Conservation (phyloP, 2,888 invertebrate species). For the Chesias legatella region DNA sequence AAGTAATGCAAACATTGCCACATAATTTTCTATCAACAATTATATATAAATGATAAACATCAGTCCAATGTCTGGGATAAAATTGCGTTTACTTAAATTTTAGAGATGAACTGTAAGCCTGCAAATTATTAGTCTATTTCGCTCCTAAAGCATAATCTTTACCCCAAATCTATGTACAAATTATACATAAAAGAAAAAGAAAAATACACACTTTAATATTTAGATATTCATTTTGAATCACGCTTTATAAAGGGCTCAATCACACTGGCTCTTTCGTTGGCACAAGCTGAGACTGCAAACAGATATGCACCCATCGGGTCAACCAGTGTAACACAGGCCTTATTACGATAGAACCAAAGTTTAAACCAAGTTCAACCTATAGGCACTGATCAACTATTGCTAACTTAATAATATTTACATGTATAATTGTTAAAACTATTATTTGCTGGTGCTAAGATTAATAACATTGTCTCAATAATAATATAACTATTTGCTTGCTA, state of each 20-base stretch:
- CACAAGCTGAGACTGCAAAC: constrained; percentile 6
- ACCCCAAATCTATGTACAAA: constrained; percentile 27
- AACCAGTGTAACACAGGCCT: constrained; percentile 17
- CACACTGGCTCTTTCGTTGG: constrained; percentile 10
- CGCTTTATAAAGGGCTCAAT: constrained; percentile 4
- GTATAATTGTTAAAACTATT: constrained; percentile 32
- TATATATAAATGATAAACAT: constrained; percentile 28
- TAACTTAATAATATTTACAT: constrained; percentile 48
- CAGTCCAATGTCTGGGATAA: constrained; percentile 20
- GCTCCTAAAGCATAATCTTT: constrained; percentile 5
- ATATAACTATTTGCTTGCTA: constrained; percentile 17
- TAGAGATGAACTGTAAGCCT: not conserved
- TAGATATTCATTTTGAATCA: constrained; percentile 7
- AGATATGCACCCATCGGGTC: not conserved
- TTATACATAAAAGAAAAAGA: constrained; percentile 22
- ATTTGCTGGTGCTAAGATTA: constrained; percentile 18
- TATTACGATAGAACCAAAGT: constrained; percentile 2
- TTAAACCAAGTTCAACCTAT: constrained; percentile 24
- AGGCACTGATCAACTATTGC: constrained; percentile 49
- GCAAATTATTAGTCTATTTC: no score
- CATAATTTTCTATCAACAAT: constrained; percentile 33
- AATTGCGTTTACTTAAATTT: not conserved
- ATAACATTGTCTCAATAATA: constrained; percentile 14
- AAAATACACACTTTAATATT: constrained; percentile 27
- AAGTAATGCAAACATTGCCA: constrained; percentile 32